phyloP scores from a whole-genome alignment of 2,888 invertebrate genomes.

The Pharmacophagus antenor region DNA sequence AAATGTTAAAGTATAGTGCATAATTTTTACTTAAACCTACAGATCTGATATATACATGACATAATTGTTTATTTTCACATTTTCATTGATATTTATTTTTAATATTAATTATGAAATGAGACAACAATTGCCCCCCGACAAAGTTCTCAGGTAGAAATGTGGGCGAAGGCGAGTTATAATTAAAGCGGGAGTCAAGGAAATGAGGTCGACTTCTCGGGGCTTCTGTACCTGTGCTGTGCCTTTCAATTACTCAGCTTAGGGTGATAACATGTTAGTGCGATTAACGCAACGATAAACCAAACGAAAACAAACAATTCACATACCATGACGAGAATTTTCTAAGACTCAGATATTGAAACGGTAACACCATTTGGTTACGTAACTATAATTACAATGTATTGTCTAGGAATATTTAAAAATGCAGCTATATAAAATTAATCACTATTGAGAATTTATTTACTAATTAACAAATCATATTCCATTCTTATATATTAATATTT shows the following conservation, averaged over 20 bases:
- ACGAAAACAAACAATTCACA: neutral
- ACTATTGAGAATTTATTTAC: too few species aligned
- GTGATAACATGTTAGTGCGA: slow-evolving; percentile 40
- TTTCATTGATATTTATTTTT: slow-evolving; percentile 26
- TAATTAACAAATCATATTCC: too few species aligned
- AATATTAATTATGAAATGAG: slow-evolving; percentile 35
- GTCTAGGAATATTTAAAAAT: neutral
- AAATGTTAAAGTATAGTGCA: neutral
- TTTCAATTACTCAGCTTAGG: slow-evolving; percentile 41
- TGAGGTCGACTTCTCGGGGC: slow-evolving; percentile 45
- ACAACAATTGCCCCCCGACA: slow-evolving; percentile 33
- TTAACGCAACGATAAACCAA: slow-evolving; percentile 30
- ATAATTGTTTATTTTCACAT: neutral
- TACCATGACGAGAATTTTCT: neutral
- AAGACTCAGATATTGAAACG: neutral
- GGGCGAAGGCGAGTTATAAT: slow-evolving; percentile 51
- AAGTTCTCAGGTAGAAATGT: slow-evolving; percentile 38
- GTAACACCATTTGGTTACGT: neutral
- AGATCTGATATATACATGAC: neutral
- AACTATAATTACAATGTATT: neutral
- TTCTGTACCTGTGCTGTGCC: slow-evolving; percentile 37
- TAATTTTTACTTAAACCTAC: neutral
- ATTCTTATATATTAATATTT: too few species aligned
- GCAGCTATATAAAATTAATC: too few species aligned
- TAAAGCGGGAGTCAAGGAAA: slow-evolving; percentile 51